phyloP scores from a whole-genome alignment of 1,140 invertebrate genomes.

The Calycopis cecrops region DNA sequence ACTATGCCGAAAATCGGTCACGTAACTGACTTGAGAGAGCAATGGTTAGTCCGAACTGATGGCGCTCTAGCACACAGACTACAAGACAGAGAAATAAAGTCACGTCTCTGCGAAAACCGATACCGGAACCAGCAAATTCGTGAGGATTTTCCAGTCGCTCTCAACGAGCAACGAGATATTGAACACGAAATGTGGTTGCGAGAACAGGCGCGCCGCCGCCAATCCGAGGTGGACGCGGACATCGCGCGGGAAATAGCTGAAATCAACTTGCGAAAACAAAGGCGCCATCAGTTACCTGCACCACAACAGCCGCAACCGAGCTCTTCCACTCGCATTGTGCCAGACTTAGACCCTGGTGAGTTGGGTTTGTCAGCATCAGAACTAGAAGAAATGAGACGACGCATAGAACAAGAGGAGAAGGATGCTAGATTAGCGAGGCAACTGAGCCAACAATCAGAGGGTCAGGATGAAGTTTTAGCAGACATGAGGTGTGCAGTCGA shows the following conservation, averaged over 20 bases:
- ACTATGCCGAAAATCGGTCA: slow-evolving; percentile 69
- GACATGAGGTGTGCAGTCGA: slow-evolving; percentile 90
- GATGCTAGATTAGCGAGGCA: slow-evolving; percentile 77
- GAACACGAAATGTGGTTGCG: slow-evolving; percentile 51
- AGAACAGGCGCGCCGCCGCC: slow-evolving; percentile 46
- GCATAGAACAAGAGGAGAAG: slow-evolving; percentile 77
- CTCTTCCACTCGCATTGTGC: slow-evolving; percentile 34
- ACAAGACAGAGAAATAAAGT: slow-evolving; percentile 92
- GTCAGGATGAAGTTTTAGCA: slow-evolving; percentile 78
- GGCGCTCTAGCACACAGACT: slow-evolving; percentile 91
- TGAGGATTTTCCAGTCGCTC: slow-evolving; percentile 90
- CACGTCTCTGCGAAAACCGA: slow-evolving; percentile 90
- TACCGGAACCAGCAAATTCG: slow-evolving; percentile 90
- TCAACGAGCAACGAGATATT: slow-evolving; percentile 83
- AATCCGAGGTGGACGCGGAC: slow-evolving; percentile 61
- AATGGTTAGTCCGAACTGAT: slow-evolving; percentile 95
- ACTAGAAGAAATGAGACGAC: slow-evolving; percentile 74
- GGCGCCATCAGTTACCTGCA: slow-evolving; percentile 37
- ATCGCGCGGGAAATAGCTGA: slow-evolving; percentile 64
- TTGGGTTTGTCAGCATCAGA: slow-evolving; percentile 76
- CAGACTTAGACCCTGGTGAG: slow-evolving; percentile 62
- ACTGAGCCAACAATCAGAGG: slow-evolving; percentile 77
- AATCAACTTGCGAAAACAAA: slow-evolving; percentile 53
- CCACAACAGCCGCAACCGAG: slow-evolving; percentile 31
- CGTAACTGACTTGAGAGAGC: slow-evolving; percentile 61